Evolutionary conservation across 2,113 vertebrate genomes (phyloP).

Genomic region (Calypte anna): DNA sequence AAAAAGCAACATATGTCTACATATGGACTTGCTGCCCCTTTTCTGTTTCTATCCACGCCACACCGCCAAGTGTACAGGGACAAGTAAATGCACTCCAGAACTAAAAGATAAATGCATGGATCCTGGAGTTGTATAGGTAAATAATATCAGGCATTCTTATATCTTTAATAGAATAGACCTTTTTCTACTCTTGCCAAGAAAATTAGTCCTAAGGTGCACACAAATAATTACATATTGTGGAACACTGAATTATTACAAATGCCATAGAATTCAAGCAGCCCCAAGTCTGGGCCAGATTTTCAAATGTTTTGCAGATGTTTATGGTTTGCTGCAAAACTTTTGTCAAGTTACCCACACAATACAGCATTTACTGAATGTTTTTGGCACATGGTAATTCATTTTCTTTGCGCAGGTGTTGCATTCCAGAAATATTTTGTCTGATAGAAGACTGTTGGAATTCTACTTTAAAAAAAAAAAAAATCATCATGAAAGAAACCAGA

Average conservation of each 20-base stretch:
- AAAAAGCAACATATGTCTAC: not conserved
- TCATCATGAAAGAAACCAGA: conserved; percentile 48
- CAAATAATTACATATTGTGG: conserved; percentile 57
- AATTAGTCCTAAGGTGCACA: conserved; percentile 61
- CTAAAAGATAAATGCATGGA: not conserved
- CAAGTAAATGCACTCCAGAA: conserved; percentile 1
- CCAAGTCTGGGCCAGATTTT: conserved; percentile 30
- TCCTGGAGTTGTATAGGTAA: not conserved
- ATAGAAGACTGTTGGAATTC: conserved; percentile 71
- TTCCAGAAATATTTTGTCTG: conserved; percentile 75
- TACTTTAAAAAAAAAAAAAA: conserved; percentile 16
- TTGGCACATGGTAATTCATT: conserved; percentile 35
- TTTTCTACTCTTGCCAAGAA: conserved; percentile 56
- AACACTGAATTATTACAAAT: conserved; percentile 45
- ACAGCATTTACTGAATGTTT: not conserved
- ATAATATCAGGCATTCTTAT: conserved; percentile 9
- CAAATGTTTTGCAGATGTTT: conserved; percentile 64
- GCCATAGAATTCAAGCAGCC: conserved; percentile 37
- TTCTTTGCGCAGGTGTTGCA: conserved; percentile 72
- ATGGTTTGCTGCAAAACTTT: conserved; percentile 31
- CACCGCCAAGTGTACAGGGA: not conserved
- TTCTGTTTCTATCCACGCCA: not conserved
- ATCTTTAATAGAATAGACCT: not conserved
- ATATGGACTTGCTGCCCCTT: not conserved
- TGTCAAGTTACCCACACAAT: conserved; percentile 48